Evolutionary conservation across 2,888 invertebrate genomes (phyloP), one percentile per base, ranked within the genome.

Genomic region (Agonopterix subpropinquella): DNA sequence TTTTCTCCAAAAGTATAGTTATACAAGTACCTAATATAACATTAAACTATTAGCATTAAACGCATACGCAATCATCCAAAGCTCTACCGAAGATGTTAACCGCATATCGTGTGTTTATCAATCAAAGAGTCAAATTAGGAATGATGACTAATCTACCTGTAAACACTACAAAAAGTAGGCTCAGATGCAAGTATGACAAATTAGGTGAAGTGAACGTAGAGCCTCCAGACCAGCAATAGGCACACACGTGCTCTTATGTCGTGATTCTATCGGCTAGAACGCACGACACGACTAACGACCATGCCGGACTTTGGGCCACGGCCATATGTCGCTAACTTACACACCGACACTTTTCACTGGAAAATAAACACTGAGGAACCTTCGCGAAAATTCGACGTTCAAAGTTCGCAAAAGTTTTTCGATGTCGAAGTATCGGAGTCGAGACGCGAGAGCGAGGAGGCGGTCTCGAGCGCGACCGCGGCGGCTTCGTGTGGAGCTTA

Each of bases 121-220:
- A 28, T 28, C 28, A 28, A 28, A 28, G 28, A 28, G 60, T 66
- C 71, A 69, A 68, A 70, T 68, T 65, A 68, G 71, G 67, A 55
- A 57, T 61, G 67, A 65, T 77, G 73, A 79, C 72, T 78, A 76
- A 77, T 36, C 43, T 47, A 41, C 37, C 18, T 18, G 7, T 37
- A 28, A 39, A n/a, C 10, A 76, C 71, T 68, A 68, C 73, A 78
- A 71, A 68, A 71, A 73, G 70, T 64, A 55, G 52, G 63, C 62
- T 67, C 62, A 58, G 70, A 61, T 70, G 68, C 73, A 75, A 74
- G 73, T 78, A 73, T 72, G 39, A 75, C 73, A 67, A 71, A 79
- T 80, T 80, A 80, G 78, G 77, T 74, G 75, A 86, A 83, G 87
- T 85, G 87, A 88, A 80, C 70, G 87, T 81, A 77, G 80, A 80